phyloP scores from a whole-genome alignment of 2,888 invertebrate species.

The Cheiracanthium punctorium region DNA sequence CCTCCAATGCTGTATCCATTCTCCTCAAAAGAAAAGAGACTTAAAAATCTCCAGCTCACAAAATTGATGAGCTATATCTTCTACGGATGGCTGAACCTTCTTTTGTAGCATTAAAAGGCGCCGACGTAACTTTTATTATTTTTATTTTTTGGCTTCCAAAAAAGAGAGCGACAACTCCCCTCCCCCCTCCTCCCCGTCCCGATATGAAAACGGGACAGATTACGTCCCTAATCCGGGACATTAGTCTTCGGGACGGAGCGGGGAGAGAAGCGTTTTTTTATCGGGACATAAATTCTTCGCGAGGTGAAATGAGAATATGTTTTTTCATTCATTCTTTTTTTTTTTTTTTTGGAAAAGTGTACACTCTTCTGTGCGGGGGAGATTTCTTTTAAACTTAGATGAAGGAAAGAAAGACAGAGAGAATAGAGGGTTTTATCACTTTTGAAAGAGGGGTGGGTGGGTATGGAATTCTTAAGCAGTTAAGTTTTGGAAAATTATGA shows the following conservation, averaged over 20 bases:
- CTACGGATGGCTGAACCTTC: slow-evolving; percentile 46
- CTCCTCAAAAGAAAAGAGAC: slow-evolving; percentile 47
- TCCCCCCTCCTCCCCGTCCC: slow-evolving; percentile 8
- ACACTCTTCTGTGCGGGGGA: background rate
- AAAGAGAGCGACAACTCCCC: background rate
- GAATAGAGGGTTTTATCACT: background rate
- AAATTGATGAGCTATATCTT: slow-evolving; percentile 70
- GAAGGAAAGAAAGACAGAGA: background rate
- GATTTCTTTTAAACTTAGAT: background rate
- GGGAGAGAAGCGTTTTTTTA: slow-evolving; percentile 49
- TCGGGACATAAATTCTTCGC: slow-evolving; percentile 56
- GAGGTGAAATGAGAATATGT: slow-evolving; percentile 7
- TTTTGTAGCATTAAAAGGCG: slow-evolving; percentile 62
- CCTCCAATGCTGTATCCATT: background rate
- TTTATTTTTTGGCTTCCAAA: slow-evolving; percentile 9
- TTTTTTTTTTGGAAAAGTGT: background rate
- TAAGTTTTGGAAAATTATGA: slow-evolving; percentile 11
- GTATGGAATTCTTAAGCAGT: background rate
- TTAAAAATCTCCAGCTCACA: slow-evolving; percentile 62
- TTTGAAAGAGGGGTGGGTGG: background rate
- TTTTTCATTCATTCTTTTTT: too few species aligned
- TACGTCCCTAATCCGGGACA: slow-evolving; percentile 62
- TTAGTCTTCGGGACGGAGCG: slow-evolving; percentile 51
- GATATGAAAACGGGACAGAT: slow-evolving; percentile 68
- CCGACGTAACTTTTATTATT: slow-evolving; percentile 29